These are phyloP conservation scores for Pitta sordida DNA, from an alignment of 2,113 vertebrate species.

Conservation along the genomic window DNA sequence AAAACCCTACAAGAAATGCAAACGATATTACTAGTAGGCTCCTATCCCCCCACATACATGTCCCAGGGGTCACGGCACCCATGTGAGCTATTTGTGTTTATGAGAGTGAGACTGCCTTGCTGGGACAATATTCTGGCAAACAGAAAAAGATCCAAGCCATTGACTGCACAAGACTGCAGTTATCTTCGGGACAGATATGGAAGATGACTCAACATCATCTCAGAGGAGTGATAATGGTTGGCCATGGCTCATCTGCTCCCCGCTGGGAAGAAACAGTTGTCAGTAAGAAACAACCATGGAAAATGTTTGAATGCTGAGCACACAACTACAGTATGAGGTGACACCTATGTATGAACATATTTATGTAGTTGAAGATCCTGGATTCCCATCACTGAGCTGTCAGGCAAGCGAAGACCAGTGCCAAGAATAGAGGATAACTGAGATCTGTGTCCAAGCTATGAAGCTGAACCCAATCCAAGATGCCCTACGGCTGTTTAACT, in stretches of 20 bases:
- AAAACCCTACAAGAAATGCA: background rate
- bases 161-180: background rate
- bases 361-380: background rate
- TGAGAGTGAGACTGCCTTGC: background rate
- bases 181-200: background rate
- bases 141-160: background rate
- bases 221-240: background rate
- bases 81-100: background rate
- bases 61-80: background rate
- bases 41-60: background rate
- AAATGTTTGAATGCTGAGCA: background rate
- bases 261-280: background rate
- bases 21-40: background rate
- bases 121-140: background rate
- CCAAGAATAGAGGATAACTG: slow-evolving; percentile 16
- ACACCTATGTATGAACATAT: slow-evolving; percentile 16
- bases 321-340: background rate
- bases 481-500: slow-evolving; percentile 31
- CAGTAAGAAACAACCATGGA: background rate
- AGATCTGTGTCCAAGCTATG: slow-evolving; percentile 20
- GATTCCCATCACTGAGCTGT: slow-evolving; percentile 11
- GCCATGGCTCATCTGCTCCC: background rate
- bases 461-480: slow-evolving; percentile 27
- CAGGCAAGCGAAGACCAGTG: slow-evolving; percentile 16
- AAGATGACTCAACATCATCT: background rate